phyloP scores from a whole-genome alignment of 2,113 vertebrate species.

The Coptodon bakossiorum region DNA sequence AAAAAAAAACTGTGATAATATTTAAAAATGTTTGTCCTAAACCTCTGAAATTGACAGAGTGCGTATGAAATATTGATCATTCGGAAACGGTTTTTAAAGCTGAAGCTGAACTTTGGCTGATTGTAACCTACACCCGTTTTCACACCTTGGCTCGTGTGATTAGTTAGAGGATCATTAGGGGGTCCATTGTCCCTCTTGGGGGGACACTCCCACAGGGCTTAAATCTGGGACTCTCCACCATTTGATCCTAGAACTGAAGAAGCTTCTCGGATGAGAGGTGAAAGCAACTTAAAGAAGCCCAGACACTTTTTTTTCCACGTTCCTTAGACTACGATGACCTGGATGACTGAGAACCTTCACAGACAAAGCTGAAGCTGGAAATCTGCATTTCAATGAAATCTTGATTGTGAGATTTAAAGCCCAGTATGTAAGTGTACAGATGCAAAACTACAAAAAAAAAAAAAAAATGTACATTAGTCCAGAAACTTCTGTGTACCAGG shows the following conservation, averaged over 20 bases:
- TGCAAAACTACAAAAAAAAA: neutral
- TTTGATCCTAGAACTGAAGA: neutral
- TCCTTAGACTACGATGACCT: neutral
- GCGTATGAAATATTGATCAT: neutral
- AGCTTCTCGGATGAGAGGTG: neutral
- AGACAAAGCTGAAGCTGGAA: neutral
- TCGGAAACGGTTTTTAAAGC: neutral
- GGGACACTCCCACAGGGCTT: neutral
- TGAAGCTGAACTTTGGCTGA: neutral
- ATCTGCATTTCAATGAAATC: neutral
- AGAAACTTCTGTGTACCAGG: neutral
- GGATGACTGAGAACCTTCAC: neutral
- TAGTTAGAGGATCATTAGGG: neutral
- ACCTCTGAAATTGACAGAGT: neutral
- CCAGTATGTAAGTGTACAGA: neutral
- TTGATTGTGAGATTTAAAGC: neutral
- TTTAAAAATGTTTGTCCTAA: neutral
- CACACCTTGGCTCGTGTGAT: neutral
- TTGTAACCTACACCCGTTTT: neutral
- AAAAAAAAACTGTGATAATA: neutral
- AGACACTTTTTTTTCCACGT: neutral
- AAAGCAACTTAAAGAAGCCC: neutral
- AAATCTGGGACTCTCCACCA: neutral
- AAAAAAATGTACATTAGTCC: rapidly evolving
- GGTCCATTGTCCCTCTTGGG: neutral